Evolutionary conservation across 2,113 vertebrate species (phyloP).

Genomic region (Cryptotis parvus): DNA sequence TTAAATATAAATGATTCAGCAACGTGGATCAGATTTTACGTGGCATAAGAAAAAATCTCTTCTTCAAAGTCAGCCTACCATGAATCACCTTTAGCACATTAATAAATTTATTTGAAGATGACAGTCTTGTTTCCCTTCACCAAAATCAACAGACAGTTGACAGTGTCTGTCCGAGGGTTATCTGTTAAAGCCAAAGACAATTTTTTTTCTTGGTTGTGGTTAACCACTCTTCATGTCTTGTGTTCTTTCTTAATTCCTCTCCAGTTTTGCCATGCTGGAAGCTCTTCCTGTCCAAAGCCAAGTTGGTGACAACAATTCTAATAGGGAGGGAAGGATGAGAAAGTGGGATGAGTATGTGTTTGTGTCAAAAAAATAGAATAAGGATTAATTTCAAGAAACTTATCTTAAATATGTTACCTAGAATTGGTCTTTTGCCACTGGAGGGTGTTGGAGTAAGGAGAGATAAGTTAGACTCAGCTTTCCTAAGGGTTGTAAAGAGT

Average conservation of each 20-base stretch:
- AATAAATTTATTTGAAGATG: conserved; percentile 13
- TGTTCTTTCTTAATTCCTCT: background rate
- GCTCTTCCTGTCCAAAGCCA: background rate
- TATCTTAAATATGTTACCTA: background rate
- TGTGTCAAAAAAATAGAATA: background rate
- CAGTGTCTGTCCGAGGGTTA: background rate
- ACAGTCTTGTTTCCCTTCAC: background rate
- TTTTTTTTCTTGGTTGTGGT: background rate
- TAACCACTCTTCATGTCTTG: background rate
- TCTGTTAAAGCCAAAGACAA: background rate
- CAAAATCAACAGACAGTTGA: background rate
- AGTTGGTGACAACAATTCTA: background rate
- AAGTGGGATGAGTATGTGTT: background rate
- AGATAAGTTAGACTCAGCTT: background rate
- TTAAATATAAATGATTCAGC: conserved; percentile 67
- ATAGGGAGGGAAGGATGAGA: accelerated
- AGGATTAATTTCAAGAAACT: conserved; percentile 34
- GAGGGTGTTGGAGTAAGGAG: too few species aligned
- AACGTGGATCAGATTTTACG: conserved; percentile 40
- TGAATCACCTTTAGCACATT: conserved; percentile 33
- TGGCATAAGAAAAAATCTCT: background rate
- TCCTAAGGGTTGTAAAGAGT: background rate
- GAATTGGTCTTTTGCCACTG: background rate
- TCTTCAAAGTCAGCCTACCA: conserved; percentile 17
- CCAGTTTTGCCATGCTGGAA: background rate